phyloP scores from a whole-genome alignment of 2,113 vertebrate genomes.

The Promerops cafer region DNA sequence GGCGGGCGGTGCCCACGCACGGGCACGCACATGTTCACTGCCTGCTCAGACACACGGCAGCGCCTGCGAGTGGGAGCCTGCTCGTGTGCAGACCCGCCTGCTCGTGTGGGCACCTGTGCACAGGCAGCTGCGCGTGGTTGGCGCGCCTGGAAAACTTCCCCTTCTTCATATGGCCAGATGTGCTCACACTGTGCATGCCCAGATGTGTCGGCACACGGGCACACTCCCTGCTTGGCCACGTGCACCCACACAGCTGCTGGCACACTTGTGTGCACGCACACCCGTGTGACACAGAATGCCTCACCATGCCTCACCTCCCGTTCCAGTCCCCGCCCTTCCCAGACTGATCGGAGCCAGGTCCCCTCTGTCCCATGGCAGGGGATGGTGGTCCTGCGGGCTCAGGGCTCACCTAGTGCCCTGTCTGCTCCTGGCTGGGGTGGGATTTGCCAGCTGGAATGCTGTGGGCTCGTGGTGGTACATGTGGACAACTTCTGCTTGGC shows the following conservation, averaged over 20 bases:
- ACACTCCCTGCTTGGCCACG: rapidly evolving
- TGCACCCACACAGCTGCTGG: neutral
- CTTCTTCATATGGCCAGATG: neutral
- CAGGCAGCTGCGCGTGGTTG: neutral
- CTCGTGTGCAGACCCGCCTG: neutral
- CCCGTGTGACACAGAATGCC: rapidly evolving
- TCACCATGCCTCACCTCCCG: neutral
- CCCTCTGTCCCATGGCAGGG: neutral
- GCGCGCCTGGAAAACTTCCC: neutral
- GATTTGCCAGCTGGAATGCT: neutral
- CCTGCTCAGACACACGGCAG: neutral
- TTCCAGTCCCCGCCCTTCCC: neutral
- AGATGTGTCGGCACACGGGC: rapidly evolving
- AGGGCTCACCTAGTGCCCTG: neutral
- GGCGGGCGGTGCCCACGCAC: rapidly evolving
- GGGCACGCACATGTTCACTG: neutral
- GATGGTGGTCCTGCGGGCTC: rapidly evolving
- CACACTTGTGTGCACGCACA: neutral
- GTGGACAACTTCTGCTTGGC: neutral
- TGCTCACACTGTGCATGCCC: rapidly evolving
- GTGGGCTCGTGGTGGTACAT: neutral
- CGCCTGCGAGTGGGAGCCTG: rapidly evolving
- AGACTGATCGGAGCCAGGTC: neutral
- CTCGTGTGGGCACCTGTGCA: neutral
- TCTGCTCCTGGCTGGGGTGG: neutral